Conservation (phyloP, 2,888 invertebrate species). For the Chloroclysta siterata region DNA sequence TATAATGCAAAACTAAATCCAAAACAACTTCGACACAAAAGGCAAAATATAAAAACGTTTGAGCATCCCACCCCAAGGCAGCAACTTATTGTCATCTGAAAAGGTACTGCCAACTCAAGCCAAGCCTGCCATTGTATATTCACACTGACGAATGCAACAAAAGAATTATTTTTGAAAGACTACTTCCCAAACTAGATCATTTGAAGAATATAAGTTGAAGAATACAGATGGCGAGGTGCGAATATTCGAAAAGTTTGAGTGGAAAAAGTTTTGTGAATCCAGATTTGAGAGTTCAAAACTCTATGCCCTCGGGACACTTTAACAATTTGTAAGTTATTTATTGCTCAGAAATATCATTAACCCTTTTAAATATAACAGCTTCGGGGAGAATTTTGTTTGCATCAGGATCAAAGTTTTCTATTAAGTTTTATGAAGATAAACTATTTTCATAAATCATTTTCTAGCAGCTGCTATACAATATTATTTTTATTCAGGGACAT, state of each 20-base stretch:
- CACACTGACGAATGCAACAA: conserved; percentile 70
- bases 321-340: conserved; percentile 84
- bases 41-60: conserved; percentile 42
- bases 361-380: conserved; percentile 73
- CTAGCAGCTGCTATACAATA: conserved; percentile 1
- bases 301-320: conserved; percentile 76
- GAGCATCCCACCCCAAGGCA: conserved; percentile 48
- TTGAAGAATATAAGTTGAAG: conserved; percentile 78
- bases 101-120: conserved; percentile 47
- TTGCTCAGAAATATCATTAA: conserved; percentile 81
- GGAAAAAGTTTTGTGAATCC: conserved; percentile 80
- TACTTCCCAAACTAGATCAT: conserved; percentile 80
- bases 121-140: conserved; percentile 65
- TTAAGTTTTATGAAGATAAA: conserved; percentile 43
- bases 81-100: conserved; percentile 54
- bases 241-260: conserved; percentile 77
- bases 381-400: conserved; percentile 59
- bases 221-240: conserved; percentile 75
- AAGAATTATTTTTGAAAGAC: conserved; percentile 79
- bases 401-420: conserved; percentile 51
- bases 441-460: conserved; percentile 38
- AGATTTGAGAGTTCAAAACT: conserved; percentile 54
- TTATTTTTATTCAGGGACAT: conserved; percentile 1
- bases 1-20: conserved; percentile 4
- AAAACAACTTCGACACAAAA: conserved; percentile 32